Percentiles rank a stretch among this genome's conserved stretches.
These are phyloP conservation scores for Rana temporaria DNA, from an alignment of 2,113 vertebrate genomes.

Conservation along the genomic window DNA sequence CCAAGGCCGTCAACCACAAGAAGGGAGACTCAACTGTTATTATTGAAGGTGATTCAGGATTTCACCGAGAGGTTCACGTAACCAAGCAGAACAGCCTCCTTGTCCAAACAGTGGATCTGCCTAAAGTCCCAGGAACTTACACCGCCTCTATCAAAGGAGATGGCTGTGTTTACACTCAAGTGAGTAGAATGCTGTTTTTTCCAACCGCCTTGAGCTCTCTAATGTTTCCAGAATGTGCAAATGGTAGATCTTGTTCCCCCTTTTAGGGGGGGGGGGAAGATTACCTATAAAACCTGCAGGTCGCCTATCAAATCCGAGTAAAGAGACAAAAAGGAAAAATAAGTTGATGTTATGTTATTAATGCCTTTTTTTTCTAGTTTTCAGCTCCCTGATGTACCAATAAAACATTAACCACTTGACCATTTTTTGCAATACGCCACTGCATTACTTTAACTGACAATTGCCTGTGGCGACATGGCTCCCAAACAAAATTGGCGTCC, in stretches of 20 bases:
- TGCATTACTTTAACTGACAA: too few species aligned
- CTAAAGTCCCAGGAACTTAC: slow-evolving; percentile 72
- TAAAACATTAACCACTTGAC: too few species aligned
- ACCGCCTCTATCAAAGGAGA: slow-evolving; percentile 64
- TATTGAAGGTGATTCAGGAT: slow-evolving; percentile 56
- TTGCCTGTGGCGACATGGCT: too few species aligned
- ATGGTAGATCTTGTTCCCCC: background rate
- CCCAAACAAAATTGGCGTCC: too few species aligned
- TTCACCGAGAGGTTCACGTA: slow-evolving; percentile 73
- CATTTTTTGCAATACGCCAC: too few species aligned
- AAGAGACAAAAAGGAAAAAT: too few species aligned
- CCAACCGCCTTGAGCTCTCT: background rate
- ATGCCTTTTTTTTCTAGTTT: too few species aligned
- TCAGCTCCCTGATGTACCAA: too few species aligned
- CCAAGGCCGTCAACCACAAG: slow-evolving; percentile 66
- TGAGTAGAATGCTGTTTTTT: slow-evolving; percentile 54
- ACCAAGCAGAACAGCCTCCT: slow-evolving; percentile 78
- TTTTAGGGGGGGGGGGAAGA: background rate
- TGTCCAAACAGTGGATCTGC: slow-evolving; percentile 76
- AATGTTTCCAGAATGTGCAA: background rate
- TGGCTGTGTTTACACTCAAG: slow-evolving; percentile 78
- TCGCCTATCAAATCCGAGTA: too few species aligned
- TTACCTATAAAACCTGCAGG: too few species aligned
- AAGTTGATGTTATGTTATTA: too few species aligned
- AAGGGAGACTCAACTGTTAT: slow-evolving; percentile 43